Evolutionary conservation across 2,797 vertebrate genomes (phyloP).

Genomic region (Enteromius afrohamiltoni): DNA sequence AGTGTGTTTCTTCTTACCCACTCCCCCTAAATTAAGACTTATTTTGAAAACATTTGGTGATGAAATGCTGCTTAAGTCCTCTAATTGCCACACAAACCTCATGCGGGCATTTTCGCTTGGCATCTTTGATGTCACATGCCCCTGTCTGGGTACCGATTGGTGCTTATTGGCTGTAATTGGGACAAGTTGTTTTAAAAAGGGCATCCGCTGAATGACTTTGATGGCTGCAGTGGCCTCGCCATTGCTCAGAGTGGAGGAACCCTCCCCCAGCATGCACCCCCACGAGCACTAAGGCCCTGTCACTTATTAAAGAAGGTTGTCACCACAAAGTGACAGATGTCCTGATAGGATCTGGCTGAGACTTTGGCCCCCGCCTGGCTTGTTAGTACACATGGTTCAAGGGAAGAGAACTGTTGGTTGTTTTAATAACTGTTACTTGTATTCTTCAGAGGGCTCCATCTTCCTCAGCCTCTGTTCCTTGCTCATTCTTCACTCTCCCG

Average conservation of each 20-base stretch:
- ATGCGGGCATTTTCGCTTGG: slow-evolving; percentile 63
- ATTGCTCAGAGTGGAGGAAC: slow-evolving; percentile 50
- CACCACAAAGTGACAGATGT: slow-evolving; percentile 94
- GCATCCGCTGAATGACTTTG: slow-evolving; percentile 73
- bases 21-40: slow-evolving; percentile 72
- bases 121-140: slow-evolving; percentile 73
- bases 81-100: slow-evolving; percentile 71
- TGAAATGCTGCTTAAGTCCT: slow-evolving; percentile 70
- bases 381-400: slow-evolving; percentile 84
- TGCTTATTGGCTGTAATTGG: slow-evolving; percentile 79
- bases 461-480: slow-evolving; percentile 74
- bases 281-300: slow-evolving; percentile 82
- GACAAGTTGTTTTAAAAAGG: slow-evolving; percentile 75
- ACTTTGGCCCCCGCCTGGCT: slow-evolving; percentile 82
- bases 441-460: slow-evolving; percentile 83
- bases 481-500: slow-evolving; percentile 17
- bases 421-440: slow-evolving; percentile 94
- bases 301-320: slow-evolving; percentile 88
- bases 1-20: slow-evolving; percentile 26
- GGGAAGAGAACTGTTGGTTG: slow-evolving; percentile 79
- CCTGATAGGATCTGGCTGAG: slow-evolving; percentile 89
- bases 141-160: slow-evolving; percentile 67
- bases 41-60: slow-evolving; percentile 79
- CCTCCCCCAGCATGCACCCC: slow-evolving; percentile 56
- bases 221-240: slow-evolving; percentile 65